Evolutionary conservation across 2,113 vertebrate genomes (phyloP), one percentile per base, ranked within the genome.

Genomic region (Caranx melampygus): DNA sequence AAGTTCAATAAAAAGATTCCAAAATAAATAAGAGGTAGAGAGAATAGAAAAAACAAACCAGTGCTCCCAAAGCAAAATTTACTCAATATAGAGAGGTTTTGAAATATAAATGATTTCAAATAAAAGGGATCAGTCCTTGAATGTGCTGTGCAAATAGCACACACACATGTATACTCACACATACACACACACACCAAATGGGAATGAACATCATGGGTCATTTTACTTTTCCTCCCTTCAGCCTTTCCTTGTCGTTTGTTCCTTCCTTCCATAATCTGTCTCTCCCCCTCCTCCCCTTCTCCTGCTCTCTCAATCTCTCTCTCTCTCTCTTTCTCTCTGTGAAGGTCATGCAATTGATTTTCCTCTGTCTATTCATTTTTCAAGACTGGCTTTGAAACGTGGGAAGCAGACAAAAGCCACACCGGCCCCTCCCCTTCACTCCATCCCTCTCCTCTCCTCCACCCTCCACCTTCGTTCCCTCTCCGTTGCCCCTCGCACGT

Each of bases 271-370:
- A 89, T 87, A 83, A 84, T 93, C 88, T 82, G 74, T 90, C 84
- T 88, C 84, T 88, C 80, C 82, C 87, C 82, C 85, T 85, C 71
- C 70, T 69, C 72, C 63, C 70, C 54, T 70, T 67, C 59, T 61
- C 42, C 47, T 34, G 31, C 72, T 67, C 83, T 84, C 86, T 89
- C 87, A 79, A 78, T 89, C 89, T 89, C 87, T 80, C 82, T 55
- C 75, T 69, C 83, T 90, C 82, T 83, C 84, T 91, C 91, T 91
- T 85, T 92, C 91, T 75, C 91, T 88, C 88, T 94, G 93, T 95
- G 95, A 95, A 95, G 95, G 95, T 95, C 95, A 95, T 93, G 91
- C 95, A 95, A 95, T 95, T 95, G 95, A 95, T 95, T 95, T 95
- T 95, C 91, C 91, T 95, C 94, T 95, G 94, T 95, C 94, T 95